Evolutionary conservation across 2,797 vertebrate species (phyloP).

Genomic region (Kryptolebias ocellatus): DNA sequence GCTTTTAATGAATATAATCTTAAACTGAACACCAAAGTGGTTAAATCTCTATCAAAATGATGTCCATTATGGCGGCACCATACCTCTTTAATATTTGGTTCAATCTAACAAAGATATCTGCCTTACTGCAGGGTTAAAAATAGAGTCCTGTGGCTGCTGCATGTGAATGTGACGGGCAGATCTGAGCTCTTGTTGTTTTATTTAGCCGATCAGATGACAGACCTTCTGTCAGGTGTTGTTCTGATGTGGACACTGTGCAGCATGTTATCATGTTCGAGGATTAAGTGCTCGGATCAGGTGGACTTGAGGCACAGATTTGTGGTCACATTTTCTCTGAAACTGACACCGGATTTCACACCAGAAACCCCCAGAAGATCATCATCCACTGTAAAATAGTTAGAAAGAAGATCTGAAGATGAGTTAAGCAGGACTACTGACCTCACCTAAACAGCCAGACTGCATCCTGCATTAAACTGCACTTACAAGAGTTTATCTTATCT

Average conservation of each 20-base stretch:
- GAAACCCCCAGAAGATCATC: not conserved
- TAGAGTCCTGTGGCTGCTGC: not conserved
- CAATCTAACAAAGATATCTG: not conserved
- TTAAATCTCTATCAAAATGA: not conserved
- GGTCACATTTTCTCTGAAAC: conserved; percentile 4
- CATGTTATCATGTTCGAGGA: conserved; percentile 25
- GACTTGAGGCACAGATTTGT: not conserved
- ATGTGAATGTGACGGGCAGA: not conserved
- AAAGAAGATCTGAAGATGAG: no score
- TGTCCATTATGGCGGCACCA: not conserved
- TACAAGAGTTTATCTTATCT: no score
- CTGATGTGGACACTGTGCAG: conserved; percentile 9
- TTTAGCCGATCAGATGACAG: conserved; percentile 23
- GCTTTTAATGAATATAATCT: not conserved
- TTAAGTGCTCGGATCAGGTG: conserved; percentile 40
- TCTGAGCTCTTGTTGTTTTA: conserved; percentile 33
- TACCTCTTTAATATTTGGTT: not conserved
- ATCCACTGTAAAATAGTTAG: no score
- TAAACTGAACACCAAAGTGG: not conserved
- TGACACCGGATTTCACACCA: conserved; percentile 1
- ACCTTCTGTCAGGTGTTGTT: conserved; percentile 6
- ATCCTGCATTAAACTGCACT: no score
- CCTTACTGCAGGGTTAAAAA: not conserved
- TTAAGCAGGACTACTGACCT: no score
- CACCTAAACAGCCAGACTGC: no score